Percentiles rank a stretch among this genome's conserved stretches.
Conservation (phyloP, 2,797 vertebrate genomes). For the Fistularia commersonii region DNA sequence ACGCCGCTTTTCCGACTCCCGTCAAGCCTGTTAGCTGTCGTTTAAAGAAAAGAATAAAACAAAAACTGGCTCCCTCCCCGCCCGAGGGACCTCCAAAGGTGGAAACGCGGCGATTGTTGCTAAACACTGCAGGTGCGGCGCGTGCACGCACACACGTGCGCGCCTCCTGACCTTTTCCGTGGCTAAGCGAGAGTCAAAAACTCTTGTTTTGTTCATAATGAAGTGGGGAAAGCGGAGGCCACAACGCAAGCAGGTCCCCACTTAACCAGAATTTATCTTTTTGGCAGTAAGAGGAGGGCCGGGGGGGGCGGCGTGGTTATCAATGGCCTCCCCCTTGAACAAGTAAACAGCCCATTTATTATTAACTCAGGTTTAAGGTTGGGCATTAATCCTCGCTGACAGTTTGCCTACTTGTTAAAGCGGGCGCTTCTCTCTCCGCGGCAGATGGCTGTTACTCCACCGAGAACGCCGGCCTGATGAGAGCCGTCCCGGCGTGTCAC, state of each 20-base stretch:
- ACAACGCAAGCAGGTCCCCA: slow-evolving; percentile 78
- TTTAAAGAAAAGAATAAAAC: not conserved
- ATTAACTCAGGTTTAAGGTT: slow-evolving; percentile 87
- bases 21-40: not conserved
- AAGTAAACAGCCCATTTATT: slow-evolving; percentile 88
- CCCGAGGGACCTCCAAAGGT: no score
- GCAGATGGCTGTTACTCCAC: slow-evolving; percentile 76
- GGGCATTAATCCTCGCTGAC: slow-evolving; percentile 84
- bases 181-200: slow-evolving; percentile 74
- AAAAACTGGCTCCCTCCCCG: no score
- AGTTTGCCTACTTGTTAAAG: slow-evolving; percentile 85
- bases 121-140: slow-evolving; percentile 4
- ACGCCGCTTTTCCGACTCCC: not conserved
- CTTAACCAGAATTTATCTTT: slow-evolving; percentile 87
- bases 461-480: slow-evolving; percentile 45
- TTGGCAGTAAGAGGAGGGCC: slow-evolving; percentile 82
- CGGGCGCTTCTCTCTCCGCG: slow-evolving; percentile 73
- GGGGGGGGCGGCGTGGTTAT: slow-evolving; percentile 79
- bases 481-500: slow-evolving; percentile 35
- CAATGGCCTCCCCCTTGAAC: slow-evolving; percentile 83
- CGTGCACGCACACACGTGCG: slow-evolving; percentile 20
- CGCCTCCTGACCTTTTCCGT: slow-evolving; percentile 72
- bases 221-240: slow-evolving; percentile 74
- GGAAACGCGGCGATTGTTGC: no score
- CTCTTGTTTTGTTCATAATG: slow-evolving; percentile 78